Conservation (phyloP, 2,797 vertebrate genomes). For the Gallinago nigripennis region DNA sequence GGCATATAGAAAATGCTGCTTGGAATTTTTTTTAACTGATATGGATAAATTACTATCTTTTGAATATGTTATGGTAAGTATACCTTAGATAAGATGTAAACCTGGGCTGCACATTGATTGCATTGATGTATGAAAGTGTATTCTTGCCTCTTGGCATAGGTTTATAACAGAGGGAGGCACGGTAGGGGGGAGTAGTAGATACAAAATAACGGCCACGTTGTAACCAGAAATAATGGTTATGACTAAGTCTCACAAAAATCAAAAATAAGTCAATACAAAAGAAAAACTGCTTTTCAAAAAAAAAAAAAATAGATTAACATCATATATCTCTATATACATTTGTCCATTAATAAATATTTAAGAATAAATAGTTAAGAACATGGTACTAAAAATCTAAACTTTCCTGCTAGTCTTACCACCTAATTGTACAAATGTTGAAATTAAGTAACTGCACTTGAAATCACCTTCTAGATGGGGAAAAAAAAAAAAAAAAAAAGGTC, state of each 20-base stretch:
- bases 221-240: neutral
- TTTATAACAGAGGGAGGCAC: neutral
- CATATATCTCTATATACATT: rapidly evolving
- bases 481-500: neutral
- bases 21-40: neutral
- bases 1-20: neutral
- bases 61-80: neutral
- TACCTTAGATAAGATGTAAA: neutral
- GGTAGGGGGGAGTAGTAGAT: rapidly evolving
- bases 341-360: neutral
- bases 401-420: neutral
- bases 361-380: neutral
- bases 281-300: neutral
- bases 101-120: neutral
- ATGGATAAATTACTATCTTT: neutral
- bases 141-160: neutral
- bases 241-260: neutral
- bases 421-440: neutral
- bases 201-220: neutral
- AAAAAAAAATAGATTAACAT: neutral
- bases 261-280: neutral
- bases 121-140: neutral
- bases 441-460: neutral
- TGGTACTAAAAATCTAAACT: neutral
- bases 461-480: neutral